Evolutionary conservation across 2,797 vertebrate genomes (phyloP).

Genomic region (Sternarchorhynchus goeldii): DNA sequence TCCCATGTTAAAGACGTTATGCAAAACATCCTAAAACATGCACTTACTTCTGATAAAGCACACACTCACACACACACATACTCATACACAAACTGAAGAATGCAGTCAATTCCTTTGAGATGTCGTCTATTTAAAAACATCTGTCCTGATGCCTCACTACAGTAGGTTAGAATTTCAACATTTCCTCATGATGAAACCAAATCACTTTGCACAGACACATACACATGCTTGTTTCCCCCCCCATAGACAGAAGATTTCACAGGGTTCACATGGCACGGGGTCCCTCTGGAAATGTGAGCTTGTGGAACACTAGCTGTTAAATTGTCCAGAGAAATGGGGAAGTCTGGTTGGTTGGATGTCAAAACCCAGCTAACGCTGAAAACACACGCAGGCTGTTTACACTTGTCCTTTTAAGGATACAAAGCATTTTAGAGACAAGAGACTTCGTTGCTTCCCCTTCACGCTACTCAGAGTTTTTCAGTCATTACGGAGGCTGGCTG

Average conservation of each 20-base stretch:
- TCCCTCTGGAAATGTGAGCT: not conserved
- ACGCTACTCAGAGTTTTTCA: no score
- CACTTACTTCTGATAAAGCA: not conserved
- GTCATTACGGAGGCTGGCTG: no score
- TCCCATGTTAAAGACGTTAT: not conserved
- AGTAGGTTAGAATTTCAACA: not conserved
- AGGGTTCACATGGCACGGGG: not conserved
- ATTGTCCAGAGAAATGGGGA: not conserved
- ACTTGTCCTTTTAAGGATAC: not conserved
- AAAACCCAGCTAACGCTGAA: not conserved
- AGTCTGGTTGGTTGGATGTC: not conserved
- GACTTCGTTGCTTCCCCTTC: no score
- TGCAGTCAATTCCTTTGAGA: not conserved
- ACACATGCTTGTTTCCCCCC: not conserved
- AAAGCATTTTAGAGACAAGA: no score
- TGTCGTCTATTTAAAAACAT: not conserved
- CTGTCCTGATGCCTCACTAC: not conserved
- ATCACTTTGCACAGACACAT: not conserved
- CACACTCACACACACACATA: no score
- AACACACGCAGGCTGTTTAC: slow-evolving; percentile 8
- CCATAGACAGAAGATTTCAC: no score
- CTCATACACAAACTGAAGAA: slow-evolving; percentile 12
- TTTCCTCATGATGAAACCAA: slow-evolving; percentile 6
- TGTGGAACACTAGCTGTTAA: not conserved
- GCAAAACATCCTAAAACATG: not conserved